A percentile compares a stretch with the other conserved stretches of the same genome.
Conservation (phyloP, 2,113 vertebrate genomes). For the Mobula birostris region DNA sequence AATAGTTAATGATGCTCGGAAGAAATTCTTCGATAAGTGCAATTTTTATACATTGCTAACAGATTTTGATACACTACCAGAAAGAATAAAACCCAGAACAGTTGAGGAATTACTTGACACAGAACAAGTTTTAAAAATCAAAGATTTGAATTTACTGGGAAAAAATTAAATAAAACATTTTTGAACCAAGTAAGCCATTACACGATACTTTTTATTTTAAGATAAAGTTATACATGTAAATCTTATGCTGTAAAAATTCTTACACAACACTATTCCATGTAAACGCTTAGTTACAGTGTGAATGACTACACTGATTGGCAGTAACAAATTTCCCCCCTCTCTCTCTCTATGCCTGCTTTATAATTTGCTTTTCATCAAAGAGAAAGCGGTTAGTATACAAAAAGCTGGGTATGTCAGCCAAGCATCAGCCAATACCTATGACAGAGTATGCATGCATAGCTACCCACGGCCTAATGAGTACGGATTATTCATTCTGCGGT, state of each 20-base stretch:
- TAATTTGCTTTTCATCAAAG: slow-evolving; percentile 94
- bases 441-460: slow-evolving; percentile 80
- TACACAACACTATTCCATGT: slow-evolving; percentile 3
- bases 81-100: slow-evolving; percentile 28
- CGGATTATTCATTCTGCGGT: slow-evolving; percentile 80
- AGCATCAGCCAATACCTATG: slow-evolving; percentile 67
- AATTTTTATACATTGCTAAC: not conserved
- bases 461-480: slow-evolving; percentile 72
- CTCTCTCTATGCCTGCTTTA: slow-evolving; percentile 73
- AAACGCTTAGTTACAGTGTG: not conserved
- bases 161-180: not conserved
- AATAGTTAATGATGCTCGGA: not conserved
- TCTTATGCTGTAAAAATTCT: not conserved
- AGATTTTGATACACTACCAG: not conserved
- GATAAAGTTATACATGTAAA: too few relatives aligned
- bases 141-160: slow-evolving; percentile 1
- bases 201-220: not conserved
- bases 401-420: slow-evolving; percentile 79
- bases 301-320: not conserved
- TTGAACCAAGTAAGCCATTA: not conserved
- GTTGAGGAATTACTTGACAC: not conserved
- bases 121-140: not conserved
- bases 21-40: not conserved
- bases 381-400: slow-evolving; percentile 82
- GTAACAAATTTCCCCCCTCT: slow-evolving; percentile 45